These are phyloP conservation scores for Diarsia rubi DNA, from an alignment of 2,888 invertebrate genomes.

Conservation along the genomic window DNA sequence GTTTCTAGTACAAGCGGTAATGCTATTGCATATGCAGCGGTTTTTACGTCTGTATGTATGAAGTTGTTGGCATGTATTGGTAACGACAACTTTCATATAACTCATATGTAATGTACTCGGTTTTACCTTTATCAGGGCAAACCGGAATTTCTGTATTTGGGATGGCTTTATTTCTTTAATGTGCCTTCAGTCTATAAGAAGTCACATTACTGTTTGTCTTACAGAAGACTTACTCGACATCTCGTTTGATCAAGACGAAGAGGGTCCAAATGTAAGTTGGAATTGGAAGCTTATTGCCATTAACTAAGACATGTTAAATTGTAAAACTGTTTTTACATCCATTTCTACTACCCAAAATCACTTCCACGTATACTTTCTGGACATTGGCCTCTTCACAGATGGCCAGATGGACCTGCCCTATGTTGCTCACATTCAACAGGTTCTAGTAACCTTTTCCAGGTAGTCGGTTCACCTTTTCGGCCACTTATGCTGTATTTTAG, in stretches of 20 bases:
- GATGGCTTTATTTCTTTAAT: neutral
- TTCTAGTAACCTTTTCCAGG: neutral
- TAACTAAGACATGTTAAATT: neutral
- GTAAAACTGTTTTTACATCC: neutral
- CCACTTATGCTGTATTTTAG: neutral
- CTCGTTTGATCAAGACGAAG: no score
- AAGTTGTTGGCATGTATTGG: slow-evolving; percentile 39
- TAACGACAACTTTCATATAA: slow-evolving; percentile 55
- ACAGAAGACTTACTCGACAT: neutral
- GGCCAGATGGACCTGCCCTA: neutral
- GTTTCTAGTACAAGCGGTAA: slow-evolving; percentile 42
- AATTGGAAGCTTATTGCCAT: neutral
- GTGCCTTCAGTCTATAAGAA: neutral
- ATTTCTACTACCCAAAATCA: neutral
- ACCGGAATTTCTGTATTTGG: slow-evolving; percentile 10
- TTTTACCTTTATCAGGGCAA: slow-evolving; percentile 22
- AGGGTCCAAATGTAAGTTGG: neutral
- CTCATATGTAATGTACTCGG: slow-evolving; percentile 33
- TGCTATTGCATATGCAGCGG: slow-evolving; percentile 32
- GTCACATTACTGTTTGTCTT: neutral
- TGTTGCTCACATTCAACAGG: neutral
- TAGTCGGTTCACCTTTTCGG: neutral
- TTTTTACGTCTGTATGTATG: slow-evolving; percentile 16
- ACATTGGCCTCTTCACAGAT: neutral
- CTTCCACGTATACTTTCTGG: neutral